Evolutionary conservation across 2,113 vertebrate species (phyloP).

Genomic region (Misgurnus mizolepis): DNA sequence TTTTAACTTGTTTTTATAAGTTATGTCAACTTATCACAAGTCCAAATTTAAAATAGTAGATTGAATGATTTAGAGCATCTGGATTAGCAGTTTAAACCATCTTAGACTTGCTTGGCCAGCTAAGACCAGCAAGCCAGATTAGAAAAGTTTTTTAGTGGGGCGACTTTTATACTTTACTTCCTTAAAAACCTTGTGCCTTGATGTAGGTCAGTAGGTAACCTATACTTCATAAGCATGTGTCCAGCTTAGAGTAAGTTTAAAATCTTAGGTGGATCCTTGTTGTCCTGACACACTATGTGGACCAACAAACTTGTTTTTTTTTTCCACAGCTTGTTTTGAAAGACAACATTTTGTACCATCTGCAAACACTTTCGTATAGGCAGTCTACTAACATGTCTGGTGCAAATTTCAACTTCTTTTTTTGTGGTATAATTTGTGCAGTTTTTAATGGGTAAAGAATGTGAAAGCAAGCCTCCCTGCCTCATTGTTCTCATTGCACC

Average conservation of each 20-base stretch:
- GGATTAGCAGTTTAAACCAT: no score
- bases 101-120: no score
- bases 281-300: neutral
- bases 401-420: constrained; percentile 12
- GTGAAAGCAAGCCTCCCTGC: constrained; percentile 7
- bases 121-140: no score
- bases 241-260: neutral
- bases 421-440: constrained; percentile 30
- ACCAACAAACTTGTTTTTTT: constrained; percentile 21
- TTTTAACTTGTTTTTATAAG: no score
- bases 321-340: constrained; percentile 33
- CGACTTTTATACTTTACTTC: neutral
- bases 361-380: constrained; percentile 35
- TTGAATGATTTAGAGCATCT: no score
- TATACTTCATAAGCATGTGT: neutral
- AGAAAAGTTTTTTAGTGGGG: no score
- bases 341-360: constrained; percentile 27
- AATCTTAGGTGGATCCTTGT: neutral
- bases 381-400: constrained; percentile 5
- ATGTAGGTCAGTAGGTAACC: neutral
- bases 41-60: no score
- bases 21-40: no score
- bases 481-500: constrained; percentile 26
- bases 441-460: constrained; percentile 30
- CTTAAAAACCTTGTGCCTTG: constrained; percentile 4